These are phyloP conservation scores for Zaprionus lachaisei DNA, from an alignment of 1,140 invertebrate species.

Conservation along the genomic window DNA sequence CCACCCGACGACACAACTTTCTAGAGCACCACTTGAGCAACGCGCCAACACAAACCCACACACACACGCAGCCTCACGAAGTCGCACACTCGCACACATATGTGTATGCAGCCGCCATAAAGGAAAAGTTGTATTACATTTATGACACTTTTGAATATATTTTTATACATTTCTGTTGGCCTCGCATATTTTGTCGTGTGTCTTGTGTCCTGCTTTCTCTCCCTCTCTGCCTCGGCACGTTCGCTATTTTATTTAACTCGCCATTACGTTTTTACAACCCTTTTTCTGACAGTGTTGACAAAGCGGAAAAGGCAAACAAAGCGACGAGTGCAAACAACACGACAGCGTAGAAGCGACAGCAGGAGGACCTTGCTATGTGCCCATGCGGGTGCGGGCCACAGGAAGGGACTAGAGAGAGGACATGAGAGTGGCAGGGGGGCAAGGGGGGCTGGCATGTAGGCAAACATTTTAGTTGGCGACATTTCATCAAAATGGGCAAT, in stretches of 20 bases:
- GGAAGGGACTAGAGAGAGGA: background rate
- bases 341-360: slow-evolving; percentile 16
- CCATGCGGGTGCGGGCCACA: slow-evolving; percentile 6
- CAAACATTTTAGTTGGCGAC: slow-evolving; percentile 71
- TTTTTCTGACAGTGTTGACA: slow-evolving; percentile 68
- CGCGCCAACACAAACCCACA: slow-evolving; percentile 53
- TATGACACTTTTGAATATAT: slow-evolving; percentile 79
- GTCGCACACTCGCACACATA: slow-evolving; percentile 26
- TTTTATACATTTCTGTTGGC: slow-evolving; percentile 58
- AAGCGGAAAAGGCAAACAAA: slow-evolving; percentile 75
- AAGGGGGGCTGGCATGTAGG: slow-evolving; percentile 17
- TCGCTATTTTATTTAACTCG: slow-evolving; percentile 75
- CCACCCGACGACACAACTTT: slow-evolving; percentile 45
- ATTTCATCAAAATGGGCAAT: slow-evolving; percentile 77
- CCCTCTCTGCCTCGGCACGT: slow-evolving; percentile 46
- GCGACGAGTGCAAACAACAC: slow-evolving; percentile 64
- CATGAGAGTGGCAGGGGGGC: background rate
- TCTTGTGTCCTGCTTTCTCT: slow-evolving; percentile 2
- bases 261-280: slow-evolving; percentile 78
- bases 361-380: background rate
- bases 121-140: slow-evolving; percentile 79
- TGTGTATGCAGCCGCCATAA: slow-evolving; percentile 56
- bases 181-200: slow-evolving; percentile 50
- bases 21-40: slow-evolving; percentile 64
- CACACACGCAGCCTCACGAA: slow-evolving; percentile 16